Conservation (phyloP, 2,888 invertebrate species). For the Dyspetes luteomarginatus region DNA sequence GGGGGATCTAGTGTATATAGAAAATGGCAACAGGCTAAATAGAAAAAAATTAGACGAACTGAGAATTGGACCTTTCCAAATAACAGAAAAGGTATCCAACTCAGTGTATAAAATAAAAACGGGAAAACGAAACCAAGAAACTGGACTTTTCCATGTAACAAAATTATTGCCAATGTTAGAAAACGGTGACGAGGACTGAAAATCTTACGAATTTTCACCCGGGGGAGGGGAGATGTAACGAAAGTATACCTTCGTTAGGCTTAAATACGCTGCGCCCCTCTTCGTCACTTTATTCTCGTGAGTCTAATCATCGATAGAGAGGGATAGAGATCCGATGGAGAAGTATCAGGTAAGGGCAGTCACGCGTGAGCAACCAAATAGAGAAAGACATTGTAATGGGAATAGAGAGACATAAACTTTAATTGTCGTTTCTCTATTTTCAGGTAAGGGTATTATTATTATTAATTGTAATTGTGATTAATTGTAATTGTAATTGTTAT, state of each 20-base stretch:
- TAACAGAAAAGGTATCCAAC: slow-evolving; percentile 70
- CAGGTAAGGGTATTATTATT: too few species aligned
- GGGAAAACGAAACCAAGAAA: slow-evolving; percentile 52
- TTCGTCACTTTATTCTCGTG: too few species aligned
- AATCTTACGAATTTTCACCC: slow-evolving; percentile 39
- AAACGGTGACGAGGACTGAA: slow-evolving; percentile 27
- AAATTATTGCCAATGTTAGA: slow-evolving; percentile 41
- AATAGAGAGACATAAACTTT: too few species aligned
- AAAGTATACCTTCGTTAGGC: slow-evolving; percentile 7
- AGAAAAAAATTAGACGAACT: slow-evolving; percentile 74
- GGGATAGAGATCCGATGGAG: too few species aligned
- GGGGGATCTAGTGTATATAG: slow-evolving; percentile 73
- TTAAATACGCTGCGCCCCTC: background rate
- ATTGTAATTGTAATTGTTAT: too few species aligned
- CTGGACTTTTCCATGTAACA: slow-evolving; percentile 55
- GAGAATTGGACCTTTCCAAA: slow-evolving; percentile 70
- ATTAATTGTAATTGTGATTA: too few species aligned
- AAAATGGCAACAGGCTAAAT: slow-evolving; percentile 75
- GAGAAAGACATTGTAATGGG: too few species aligned
- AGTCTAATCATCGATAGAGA: too few species aligned
- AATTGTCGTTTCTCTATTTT: too few species aligned
- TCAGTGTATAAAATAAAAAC: slow-evolving; percentile 68
- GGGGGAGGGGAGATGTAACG: slow-evolving; percentile 31
- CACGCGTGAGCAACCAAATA: too few species aligned
- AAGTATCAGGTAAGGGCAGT: too few species aligned